phyloP scores from a whole-genome alignment of 2,888 invertebrate species.

The Archips xylosteana region DNA sequence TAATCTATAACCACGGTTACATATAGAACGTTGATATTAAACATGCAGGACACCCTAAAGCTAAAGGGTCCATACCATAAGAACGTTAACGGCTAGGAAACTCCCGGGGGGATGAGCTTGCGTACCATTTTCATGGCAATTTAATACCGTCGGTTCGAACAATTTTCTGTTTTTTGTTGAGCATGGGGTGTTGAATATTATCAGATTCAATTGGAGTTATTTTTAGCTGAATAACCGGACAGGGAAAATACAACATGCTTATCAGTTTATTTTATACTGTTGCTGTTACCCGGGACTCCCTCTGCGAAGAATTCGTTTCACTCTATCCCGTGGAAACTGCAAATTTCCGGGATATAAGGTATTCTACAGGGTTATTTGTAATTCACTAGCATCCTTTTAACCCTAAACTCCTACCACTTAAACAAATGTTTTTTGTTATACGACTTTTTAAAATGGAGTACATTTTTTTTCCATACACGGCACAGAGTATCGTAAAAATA shows the following conservation, averaged over 20 bases:
- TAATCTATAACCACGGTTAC: neutral
- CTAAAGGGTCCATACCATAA: constrained; percentile 14
- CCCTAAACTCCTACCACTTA: too few species aligned
- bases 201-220: neutral
- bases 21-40: neutral
- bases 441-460: too few species aligned
- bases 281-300: too few species aligned
- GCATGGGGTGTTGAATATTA: constrained; percentile 9
- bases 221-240: neutral
- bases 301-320: too few species aligned
- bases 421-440: too few species aligned
- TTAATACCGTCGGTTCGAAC: constrained; percentile 25
- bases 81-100: constrained; percentile 16
- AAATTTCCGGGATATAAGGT: too few species aligned
- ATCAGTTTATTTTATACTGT: neutral
- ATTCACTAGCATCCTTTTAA: too few species aligned
- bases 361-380: too few species aligned
- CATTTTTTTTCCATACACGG: too few species aligned
- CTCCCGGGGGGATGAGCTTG: constrained; percentile 10
- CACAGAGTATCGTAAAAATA: too few species aligned
- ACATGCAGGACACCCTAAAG: neutral
- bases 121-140: constrained; percentile 27
- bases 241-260: neutral
- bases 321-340: too few species aligned
- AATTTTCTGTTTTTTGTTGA: constrained; percentile 11